Percentiles rank a stretch among this genome's conserved stretches.
phyloP scores from a whole-genome alignment of 1,140 invertebrate genomes.

The Lineus longissimus region DNA sequence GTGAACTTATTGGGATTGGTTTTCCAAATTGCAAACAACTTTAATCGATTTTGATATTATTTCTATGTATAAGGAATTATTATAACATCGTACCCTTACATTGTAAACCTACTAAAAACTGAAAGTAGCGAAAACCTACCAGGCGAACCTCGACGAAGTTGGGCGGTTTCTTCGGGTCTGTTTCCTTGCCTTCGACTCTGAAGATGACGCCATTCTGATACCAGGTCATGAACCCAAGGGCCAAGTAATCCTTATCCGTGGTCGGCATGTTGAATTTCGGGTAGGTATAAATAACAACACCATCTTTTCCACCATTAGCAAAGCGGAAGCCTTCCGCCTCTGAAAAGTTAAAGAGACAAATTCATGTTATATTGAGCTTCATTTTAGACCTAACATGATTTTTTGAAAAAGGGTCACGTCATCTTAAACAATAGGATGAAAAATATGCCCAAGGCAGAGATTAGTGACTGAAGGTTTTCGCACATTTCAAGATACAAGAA shows the following conservation, averaged over 20 bases:
- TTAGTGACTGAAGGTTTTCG: too few relatives aligned
- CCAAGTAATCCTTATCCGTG: slow-evolving; percentile 29
- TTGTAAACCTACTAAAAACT: too few relatives aligned
- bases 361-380: not conserved
- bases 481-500: too few relatives aligned
- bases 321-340: slow-evolving; percentile 40
- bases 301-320: slow-evolving; percentile 20
- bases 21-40: too few relatives aligned
- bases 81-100: too few relatives aligned
- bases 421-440: too few relatives aligned
- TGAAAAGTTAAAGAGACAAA: slow-evolving; percentile 16
- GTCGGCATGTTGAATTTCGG: slow-evolving; percentile 14
- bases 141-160: slow-evolving; percentile 40
- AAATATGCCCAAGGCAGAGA: too few relatives aligned
- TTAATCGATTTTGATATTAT: too few relatives aligned
- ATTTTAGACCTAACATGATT: not conserved
- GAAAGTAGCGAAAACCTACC: slow-evolving; percentile 19
- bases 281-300: slow-evolving; percentile 31
- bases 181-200: slow-evolving; percentile 26
- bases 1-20: too few relatives aligned
- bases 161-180: slow-evolving; percentile 6
- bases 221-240: slow-evolving; percentile 46
- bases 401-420: too few relatives aligned
- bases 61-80: too few relatives aligned
- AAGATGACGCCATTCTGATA: slow-evolving; percentile 32